Evolutionary conservation across 2,113 vertebrate genomes (phyloP).

Genomic region (Phaetusa simplex): DNA sequence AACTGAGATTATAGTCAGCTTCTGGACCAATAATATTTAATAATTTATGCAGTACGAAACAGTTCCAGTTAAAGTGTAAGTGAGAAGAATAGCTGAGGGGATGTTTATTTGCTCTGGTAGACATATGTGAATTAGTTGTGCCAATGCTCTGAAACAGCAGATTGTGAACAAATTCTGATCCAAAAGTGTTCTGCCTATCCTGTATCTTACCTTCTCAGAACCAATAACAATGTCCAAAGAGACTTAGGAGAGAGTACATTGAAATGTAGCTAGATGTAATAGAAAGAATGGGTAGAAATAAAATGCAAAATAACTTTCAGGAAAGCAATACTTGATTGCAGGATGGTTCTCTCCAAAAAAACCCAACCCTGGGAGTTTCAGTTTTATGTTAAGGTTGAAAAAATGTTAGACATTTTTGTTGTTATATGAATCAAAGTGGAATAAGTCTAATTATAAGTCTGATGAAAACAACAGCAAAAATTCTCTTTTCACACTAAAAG

Average conservation of each 20-base stretch:
- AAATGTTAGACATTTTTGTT: background rate
- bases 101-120: background rate
- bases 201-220: background rate
- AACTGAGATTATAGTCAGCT: background rate
- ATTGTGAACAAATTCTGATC: background rate
- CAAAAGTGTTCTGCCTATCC: background rate
- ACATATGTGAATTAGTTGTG: background rate
- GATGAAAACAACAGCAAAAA: background rate
- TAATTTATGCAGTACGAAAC: background rate
- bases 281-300: background rate
- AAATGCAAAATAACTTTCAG: background rate
- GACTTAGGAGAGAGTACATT: background rate
- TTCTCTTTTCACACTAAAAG: background rate
- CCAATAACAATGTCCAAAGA: background rate
- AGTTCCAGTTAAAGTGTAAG: background rate
- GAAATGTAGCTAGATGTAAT: background rate
- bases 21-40: background rate
- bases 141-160: background rate
- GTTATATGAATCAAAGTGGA: background rate
- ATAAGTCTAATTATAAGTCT: background rate
- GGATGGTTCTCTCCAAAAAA: background rate
- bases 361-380: fast-evolving
- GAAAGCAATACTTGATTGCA: background rate
- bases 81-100: background rate
- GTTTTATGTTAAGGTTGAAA: background rate